Conservation (phyloP, 2,113 vertebrate species). For the Lamprotornis superbus region DNA sequence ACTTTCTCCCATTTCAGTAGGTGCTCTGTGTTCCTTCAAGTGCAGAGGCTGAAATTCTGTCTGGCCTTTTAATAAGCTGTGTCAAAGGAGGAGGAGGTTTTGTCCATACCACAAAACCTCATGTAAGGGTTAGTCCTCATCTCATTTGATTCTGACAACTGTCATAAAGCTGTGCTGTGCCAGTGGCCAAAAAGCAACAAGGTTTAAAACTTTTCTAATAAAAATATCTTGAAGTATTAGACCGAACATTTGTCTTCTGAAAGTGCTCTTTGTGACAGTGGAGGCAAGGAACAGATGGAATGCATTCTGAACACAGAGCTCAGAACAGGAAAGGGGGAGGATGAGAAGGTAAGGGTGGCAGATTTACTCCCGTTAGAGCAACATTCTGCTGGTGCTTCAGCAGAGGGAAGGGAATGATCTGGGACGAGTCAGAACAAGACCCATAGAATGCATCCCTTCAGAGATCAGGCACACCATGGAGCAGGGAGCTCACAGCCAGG, state of each 20-base stretch:
- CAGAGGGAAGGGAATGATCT: neutral
- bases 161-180: neutral
- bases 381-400: neutral
- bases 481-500: neutral
- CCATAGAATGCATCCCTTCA: neutral
- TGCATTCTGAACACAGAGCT: neutral
- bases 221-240: neutral
- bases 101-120: neutral
- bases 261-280: neutral
- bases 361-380: neutral
- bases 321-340: neutral
- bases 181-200: neutral
- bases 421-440: neutral
- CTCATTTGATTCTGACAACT: neutral
- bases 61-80: neutral
- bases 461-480: neutral
- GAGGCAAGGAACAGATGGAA: neutral
- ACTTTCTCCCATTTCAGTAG: conserved; percentile 1
- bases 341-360: neutral
- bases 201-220: neutral
- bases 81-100: neutral
- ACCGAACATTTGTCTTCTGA: neutral
- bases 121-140: neutral
- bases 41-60: neutral
- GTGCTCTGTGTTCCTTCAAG: conserved; percentile 21